Percentiles rank a stretch among this genome's conserved stretches.
These are phyloP conservation scores for Amiota minor DNA, from an alignment of 2,888 invertebrate species.

Conservation along the genomic window DNA sequence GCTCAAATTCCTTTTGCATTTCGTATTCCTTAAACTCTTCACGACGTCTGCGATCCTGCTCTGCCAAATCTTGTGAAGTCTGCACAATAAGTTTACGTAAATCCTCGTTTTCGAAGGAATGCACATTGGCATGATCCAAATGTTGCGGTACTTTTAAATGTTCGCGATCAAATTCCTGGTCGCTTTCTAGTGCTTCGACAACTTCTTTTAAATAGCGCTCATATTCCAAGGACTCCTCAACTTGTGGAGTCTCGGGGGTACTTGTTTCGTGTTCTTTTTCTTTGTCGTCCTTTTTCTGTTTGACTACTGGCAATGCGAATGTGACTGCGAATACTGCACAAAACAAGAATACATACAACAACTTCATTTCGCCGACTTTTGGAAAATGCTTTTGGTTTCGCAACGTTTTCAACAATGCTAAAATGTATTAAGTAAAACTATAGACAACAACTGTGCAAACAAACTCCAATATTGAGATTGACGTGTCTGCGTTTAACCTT, in stretches of 20 bases:
- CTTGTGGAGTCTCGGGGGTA: conserved; percentile 60
- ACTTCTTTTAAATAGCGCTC: conserved; percentile 92
- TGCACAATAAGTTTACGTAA: conserved; percentile 91
- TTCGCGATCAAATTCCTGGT: conserved; percentile 85
- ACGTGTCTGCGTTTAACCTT: too few relatives aligned
- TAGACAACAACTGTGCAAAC: too few relatives aligned
- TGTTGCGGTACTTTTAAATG: too few relatives aligned
- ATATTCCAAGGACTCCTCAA: conserved; percentile 76
- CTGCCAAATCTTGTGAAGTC: conserved; percentile 79
- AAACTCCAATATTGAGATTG: too few relatives aligned
- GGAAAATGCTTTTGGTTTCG: too few relatives aligned
- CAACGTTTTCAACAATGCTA: too few relatives aligned
- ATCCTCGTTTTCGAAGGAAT: conserved; percentile 96
- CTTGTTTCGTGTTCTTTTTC: conserved; percentile 62
- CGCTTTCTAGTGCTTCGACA: conserved; percentile 90
- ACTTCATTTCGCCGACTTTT: conserved; percentile 15
- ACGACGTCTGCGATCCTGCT: conserved; percentile 85
- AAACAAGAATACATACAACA: conserved; percentile 42
- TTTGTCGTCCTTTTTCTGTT: conserved; percentile 71
- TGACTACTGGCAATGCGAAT: conserved; percentile 76
- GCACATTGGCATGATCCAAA: conserved; percentile 91
- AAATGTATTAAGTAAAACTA: too few relatives aligned
- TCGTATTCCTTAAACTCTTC: conserved; percentile 93
- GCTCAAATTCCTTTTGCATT: conserved; percentile 94
- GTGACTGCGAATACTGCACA: conserved; percentile 40